A percentile compares a stretch with the other conserved stretches of the same genome.
Evolutionary conservation across 2,797 vertebrate genomes (phyloP).

Genomic region (Eulemur albifrons): DNA sequence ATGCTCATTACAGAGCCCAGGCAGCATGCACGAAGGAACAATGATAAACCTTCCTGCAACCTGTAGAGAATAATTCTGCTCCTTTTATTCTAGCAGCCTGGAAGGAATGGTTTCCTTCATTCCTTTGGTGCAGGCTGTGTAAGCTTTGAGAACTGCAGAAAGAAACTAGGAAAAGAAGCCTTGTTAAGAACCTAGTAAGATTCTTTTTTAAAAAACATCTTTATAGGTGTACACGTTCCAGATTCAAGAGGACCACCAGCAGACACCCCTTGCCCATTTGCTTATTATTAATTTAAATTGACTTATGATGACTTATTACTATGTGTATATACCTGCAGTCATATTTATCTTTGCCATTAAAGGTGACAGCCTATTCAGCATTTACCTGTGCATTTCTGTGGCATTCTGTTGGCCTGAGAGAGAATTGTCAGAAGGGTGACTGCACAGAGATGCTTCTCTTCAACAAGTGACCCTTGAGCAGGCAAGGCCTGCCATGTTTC

Average conservation of each 20-base stretch:
- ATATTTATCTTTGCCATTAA: background rate
- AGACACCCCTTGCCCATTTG: background rate
- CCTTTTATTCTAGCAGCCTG: background rate
- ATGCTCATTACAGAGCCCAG: background rate
- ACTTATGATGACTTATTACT: background rate
- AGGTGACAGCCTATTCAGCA: background rate
- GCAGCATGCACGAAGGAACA: background rate
- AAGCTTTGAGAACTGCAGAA: slow-evolving; percentile 34
- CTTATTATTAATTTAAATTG: background rate
- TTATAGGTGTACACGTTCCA: background rate
- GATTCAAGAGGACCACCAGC: background rate
- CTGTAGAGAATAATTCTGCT: background rate
- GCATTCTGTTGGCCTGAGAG: background rate
- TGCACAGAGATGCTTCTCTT: background rate
- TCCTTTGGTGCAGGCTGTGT: background rate
- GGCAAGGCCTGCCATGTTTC: background rate
- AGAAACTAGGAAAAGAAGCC: background rate
- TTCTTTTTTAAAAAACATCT: background rate
- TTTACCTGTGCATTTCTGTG: background rate
- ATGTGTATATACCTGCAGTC: background rate
- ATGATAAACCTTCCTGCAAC: background rate
- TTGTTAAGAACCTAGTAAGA: background rate
- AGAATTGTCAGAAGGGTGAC: background rate
- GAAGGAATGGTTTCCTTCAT: background rate
- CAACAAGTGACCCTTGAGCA: background rate